Base-by-base conservation (phyloP, 2,113 vertebrate species). In the Uria lomvia region DNA sequence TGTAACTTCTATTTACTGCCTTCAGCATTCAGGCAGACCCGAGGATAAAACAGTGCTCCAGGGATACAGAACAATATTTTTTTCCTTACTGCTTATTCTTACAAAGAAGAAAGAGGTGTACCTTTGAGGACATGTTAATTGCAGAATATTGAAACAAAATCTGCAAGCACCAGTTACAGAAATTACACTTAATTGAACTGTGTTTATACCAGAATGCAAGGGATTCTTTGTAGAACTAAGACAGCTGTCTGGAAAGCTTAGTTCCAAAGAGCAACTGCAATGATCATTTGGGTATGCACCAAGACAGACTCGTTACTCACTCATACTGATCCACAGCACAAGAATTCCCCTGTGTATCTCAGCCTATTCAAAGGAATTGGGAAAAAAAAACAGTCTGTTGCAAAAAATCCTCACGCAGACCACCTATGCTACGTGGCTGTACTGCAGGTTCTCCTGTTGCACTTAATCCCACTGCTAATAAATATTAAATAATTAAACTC, bases 311-410 rank as follows among this genome's bases (percentile, higher is more conserved):
- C 5, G 21, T 27, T 40, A 29, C 20, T 22, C 36, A 32, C 60
- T 32, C 45, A 1, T 3, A 21, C 5, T 3, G 17, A 47, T 18
- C 70, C 40, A 15, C 75, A 77, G 59, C 53, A 66, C 21, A 5
- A 88, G 36, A 76, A 67, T 47, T 43, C 76, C 50, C 45, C n/a
- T 26, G 19, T 12, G 13, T 10, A 65, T 27, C 13, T 43, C 42
- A 72, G 24, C 38, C 83, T 6, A 18, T 1, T 1, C 1, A 26
- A 73, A 77, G 23, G 30, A 55, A 47, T 0, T 1, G 40, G 15
- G 12, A 16, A 34, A 74, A 42, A 42, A 62, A 29, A 8, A 49
- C 1, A 7, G 45, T 1, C 17, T 60, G 29, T 7, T 19, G 68
- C 56, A 82, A 80, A 45, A 74, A 67, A 9, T 29, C 65, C 53